Percentiles rank a stretch among this genome's conserved stretches.
phyloP scores from a whole-genome alignment of 1,140 invertebrate genomes.

The honey bee (Apis mellifera) region DNA sequence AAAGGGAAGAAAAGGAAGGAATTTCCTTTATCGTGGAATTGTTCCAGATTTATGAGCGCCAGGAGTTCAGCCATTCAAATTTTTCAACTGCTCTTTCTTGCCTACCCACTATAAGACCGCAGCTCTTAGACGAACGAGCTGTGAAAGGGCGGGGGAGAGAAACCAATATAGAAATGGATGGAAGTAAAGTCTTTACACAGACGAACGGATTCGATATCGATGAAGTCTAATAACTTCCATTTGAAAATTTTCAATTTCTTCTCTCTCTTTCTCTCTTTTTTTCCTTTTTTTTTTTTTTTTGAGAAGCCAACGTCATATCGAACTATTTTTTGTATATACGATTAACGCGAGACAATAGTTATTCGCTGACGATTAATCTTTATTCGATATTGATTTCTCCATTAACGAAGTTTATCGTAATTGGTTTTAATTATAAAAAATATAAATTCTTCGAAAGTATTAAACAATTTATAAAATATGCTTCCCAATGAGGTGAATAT shows the following conservation, averaged over 20 bases:
- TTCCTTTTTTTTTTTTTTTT: not conserved
- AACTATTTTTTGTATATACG: not conserved
- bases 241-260: conserved; percentile 53
- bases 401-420: conserved; percentile 31
- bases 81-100: conserved; percentile 64
- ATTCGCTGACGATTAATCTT: conserved; percentile 6
- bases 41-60: conserved; percentile 68
- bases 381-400: conserved; percentile 9
- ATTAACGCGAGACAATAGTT: not conserved
- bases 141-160: conserved; percentile 20
- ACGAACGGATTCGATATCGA: conserved; percentile 55
- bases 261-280: not conserved
- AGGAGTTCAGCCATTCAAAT: conserved; percentile 66
- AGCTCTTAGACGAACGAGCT: conserved; percentile 41
- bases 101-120: conserved; percentile 45
- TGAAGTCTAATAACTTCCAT: conserved; percentile 59
- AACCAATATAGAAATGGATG: conserved; percentile 63
- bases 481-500: not conserved
- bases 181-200: conserved; percentile 51
- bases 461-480: not conserved
- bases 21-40: conserved; percentile 65
- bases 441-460: not conserved
- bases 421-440: conserved; percentile 7
- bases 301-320: not conserved
- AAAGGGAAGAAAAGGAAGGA: conserved; percentile 51